Evolutionary conservation across 2,113 vertebrate species (phyloP).

Genomic region (Sylvietta virens): DNA sequence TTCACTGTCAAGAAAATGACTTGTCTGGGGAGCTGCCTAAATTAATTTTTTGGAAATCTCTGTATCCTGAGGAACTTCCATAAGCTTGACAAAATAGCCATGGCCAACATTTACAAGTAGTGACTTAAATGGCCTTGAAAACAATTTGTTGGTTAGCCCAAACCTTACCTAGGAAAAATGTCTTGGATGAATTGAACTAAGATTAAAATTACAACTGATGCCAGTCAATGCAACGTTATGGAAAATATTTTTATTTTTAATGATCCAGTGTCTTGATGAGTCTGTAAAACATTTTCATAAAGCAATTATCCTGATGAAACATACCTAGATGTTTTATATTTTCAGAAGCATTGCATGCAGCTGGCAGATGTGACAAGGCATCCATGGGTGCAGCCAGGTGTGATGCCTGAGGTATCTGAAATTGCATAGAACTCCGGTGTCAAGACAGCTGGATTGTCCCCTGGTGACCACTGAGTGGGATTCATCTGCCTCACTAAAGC

Average conservation of each 20-base stretch:
- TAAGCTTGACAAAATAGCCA: not conserved
- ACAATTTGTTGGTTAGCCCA: not conserved
- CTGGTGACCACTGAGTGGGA: not conserved
- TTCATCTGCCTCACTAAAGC: not conserved
- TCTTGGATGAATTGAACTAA: not conserved
- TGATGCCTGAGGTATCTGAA: conserved; percentile 19
- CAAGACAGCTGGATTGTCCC: not conserved
- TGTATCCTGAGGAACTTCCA: not conserved
- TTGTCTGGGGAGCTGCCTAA: not conserved
- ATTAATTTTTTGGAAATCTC: not conserved
- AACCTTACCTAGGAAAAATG: not conserved
- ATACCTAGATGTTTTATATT: not conserved
- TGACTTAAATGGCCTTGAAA: not conserved
- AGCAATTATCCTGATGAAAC: not conserved
- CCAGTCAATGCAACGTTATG: not conserved
- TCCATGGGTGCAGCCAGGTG: not conserved
- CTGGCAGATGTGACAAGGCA: not conserved
- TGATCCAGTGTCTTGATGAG: not conserved
- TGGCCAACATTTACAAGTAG: not conserved
- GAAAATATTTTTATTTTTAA: not conserved
- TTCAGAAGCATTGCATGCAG: not conserved
- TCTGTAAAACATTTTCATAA: not conserved
- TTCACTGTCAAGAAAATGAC: not conserved
- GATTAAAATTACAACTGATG: not conserved
- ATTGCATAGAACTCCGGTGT: rapidly evolving